phyloP scores from a whole-genome alignment of 2,888 invertebrate genomes.

The Tipula vernalis region DNA sequence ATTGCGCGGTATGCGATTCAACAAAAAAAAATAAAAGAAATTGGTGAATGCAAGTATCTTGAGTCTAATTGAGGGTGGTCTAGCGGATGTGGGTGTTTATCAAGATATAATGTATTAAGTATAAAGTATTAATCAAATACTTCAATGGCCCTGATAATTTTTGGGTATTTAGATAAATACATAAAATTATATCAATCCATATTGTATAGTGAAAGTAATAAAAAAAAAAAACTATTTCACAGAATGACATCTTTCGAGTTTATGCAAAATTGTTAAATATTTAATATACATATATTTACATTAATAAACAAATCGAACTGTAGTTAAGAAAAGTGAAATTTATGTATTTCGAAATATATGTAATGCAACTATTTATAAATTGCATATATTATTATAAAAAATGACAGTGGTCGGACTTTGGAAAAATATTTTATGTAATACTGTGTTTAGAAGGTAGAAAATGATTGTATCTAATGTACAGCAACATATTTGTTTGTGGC shows the following conservation, averaged over 20 bases:
- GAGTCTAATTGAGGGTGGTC: background rate
- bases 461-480: too few relatives aligned
- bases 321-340: background rate
- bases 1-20: background rate
- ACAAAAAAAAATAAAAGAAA: background rate
- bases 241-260: background rate
- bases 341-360: background rate
- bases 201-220: background rate
- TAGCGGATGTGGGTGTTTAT: background rate
- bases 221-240: background rate
- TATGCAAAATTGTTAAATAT: background rate
- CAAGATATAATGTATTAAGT: background rate
- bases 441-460: background rate
- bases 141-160: background rate
- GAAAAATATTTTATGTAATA: background rate
- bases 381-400: background rate
- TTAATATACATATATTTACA: background rate
- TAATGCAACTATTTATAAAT: background rate
- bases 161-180: background rate
- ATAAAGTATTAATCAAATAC: background rate
- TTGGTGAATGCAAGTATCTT: background rate
- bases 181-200: background rate
- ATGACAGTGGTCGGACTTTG: background rate
- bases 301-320: background rate
- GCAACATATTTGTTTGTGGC: too few relatives aligned